Conservation (phyloP, 30 jellyfish, hydroid and myxozoan species). For the Aurelia aurita region DNA sequence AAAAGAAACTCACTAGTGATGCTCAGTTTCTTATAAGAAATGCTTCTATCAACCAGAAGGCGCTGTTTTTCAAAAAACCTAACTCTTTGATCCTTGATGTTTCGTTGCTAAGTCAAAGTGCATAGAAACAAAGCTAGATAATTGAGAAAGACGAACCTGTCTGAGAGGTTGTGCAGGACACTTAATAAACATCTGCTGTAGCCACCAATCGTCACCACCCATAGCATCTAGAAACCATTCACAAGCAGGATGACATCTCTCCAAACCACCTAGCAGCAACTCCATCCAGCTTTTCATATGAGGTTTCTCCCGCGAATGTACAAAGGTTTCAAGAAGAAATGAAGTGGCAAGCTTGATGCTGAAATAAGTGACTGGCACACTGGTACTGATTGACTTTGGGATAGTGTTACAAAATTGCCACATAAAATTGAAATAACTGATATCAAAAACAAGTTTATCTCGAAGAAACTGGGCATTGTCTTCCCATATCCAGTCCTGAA, state of each 20-base stretch:
- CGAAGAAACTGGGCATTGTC: conserved; percentile 86
- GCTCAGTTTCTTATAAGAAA: no score
- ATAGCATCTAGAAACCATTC: conserved; percentile 94
- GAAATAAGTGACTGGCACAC: conserved; percentile 58
- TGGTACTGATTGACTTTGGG: conserved; percentile 71
- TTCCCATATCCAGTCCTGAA: conserved; percentile 84
- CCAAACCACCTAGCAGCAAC: conserved; percentile 77
- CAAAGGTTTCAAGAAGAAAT: conserved; percentile 85
- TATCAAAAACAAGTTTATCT: conserved; percentile 88
- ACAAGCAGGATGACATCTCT: conserved; percentile 87
- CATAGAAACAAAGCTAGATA: no score
- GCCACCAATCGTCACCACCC: conserved; percentile 98
- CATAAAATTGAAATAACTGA: conserved; percentile 86
- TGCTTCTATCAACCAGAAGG: no score
- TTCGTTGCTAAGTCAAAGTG: no score
- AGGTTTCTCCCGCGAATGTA: conserved; percentile 93
- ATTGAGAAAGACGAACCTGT: conserved; percentile 48
- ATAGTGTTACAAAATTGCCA: conserved; percentile 94
- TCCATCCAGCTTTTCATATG: conserved; percentile 98
- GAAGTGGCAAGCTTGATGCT: conserved; percentile 84
- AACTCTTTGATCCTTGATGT: no score
- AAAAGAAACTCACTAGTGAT: no score
- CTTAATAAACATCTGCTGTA: conserved; percentile 87
- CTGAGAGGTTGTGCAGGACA: conserved; percentile 93
- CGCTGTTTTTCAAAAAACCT: no score